Conservation (phyloP, 2,888 invertebrate genomes). For the Dryobotodes eremita region DNA sequence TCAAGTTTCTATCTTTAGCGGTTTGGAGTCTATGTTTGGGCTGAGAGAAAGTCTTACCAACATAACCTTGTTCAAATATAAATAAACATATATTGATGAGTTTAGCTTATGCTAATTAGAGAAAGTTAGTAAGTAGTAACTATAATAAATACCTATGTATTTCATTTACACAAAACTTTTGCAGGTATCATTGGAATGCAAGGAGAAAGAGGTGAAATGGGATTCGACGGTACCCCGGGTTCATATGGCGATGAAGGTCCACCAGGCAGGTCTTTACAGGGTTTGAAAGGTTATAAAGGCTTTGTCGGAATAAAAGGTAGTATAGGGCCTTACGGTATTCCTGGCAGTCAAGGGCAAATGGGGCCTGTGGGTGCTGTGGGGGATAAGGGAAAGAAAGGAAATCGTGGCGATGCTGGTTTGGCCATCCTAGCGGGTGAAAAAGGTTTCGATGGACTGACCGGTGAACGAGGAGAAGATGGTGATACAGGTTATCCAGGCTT, state of each 20-base stretch:
- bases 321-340: constrained; percentile 91
- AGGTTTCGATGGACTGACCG: constrained; percentile 82
- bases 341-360: constrained; percentile 85
- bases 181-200: constrained; percentile 74
- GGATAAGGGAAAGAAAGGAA: constrained; percentile 89
- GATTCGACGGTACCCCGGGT: constrained; percentile 82
- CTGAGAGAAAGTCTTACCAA: neutral
- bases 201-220: constrained; percentile 81
- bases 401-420: constrained; percentile 87
- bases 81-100: neutral
- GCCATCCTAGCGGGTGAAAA: constrained; percentile 85
- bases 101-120: neutral
- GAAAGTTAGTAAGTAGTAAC: neutral
- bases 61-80: neutral
- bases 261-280: constrained; percentile 81
- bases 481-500: constrained; percentile 90
- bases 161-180: neutral
- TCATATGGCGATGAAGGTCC: constrained; percentile 81
- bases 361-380: constrained; percentile 93
- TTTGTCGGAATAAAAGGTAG: constrained; percentile 92
- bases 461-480: constrained; percentile 90
- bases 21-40: neutral
- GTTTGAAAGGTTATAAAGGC: constrained; percentile 92
- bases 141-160: neutral
- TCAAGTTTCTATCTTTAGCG: neutral